A percentile compares a stretch with the other conserved stretches of the same genome.
Conservation (phyloP, 2,888 invertebrate genomes). For the Bugula neritina region DNA sequence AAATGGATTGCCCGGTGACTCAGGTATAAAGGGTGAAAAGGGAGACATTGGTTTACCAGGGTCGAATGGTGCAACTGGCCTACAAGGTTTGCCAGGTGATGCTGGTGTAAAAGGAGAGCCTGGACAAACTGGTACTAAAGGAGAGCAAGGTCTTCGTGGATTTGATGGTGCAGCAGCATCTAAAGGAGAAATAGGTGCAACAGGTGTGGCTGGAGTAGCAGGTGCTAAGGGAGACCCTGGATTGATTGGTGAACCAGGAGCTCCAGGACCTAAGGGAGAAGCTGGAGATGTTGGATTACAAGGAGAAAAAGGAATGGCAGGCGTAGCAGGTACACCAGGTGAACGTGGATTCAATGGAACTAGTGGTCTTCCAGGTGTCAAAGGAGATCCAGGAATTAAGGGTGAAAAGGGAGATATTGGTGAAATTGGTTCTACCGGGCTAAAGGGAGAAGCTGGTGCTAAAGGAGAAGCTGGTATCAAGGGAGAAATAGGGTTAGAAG, state of each 20-base stretch:
- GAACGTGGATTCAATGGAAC: conserved; percentile 28
- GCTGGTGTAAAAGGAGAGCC: conserved; percentile 29
- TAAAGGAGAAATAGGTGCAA: conserved; percentile 27
- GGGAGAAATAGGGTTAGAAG: conserved; percentile 29
- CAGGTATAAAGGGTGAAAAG: conserved; percentile 28
- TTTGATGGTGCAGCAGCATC: conserved; percentile 28
- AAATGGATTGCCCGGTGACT: conserved; percentile 21
- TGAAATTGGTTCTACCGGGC: conserved; percentile 28
- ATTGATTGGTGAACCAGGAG: conserved; percentile 29
- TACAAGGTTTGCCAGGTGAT: conserved; percentile 26
- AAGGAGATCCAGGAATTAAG: conserved; percentile 29
- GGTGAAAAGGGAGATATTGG: conserved; percentile 30
- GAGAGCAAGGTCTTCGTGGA: conserved; percentile 27
- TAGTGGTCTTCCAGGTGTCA: conserved; percentile 28
- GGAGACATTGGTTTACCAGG: conserved; percentile 29
- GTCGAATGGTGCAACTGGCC: conserved; percentile 28
- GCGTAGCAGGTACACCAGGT: conserved; percentile 28
- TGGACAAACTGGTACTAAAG: conserved; percentile 23
- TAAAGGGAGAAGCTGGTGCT: conserved; percentile 28
- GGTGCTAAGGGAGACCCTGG: conserved; percentile 29
- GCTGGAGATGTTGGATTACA: conserved; percentile 27
- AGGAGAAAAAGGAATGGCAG: conserved; percentile 27
- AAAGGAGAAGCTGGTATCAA: conserved; percentile 28
- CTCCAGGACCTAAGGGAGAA: conserved; percentile 28
- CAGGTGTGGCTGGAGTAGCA: conserved; percentile 29